These are phyloP conservation scores for Cromileptes altivelis DNA, from an alignment of 2,113 vertebrate genomes.

Conservation along the genomic window DNA sequence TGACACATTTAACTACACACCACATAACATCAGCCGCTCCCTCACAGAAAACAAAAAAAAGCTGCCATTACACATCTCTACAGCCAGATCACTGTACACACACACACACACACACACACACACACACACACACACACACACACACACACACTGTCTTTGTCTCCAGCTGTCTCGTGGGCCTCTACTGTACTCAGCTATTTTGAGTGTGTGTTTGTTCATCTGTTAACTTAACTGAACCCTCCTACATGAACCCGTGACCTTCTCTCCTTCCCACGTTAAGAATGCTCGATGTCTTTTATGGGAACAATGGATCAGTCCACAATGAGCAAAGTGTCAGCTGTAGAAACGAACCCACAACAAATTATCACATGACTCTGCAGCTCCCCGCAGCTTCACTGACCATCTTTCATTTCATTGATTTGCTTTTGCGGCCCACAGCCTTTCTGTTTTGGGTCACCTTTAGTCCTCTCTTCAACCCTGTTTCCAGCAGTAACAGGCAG, in stretches of 20 bases:
- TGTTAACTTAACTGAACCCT: not conserved
- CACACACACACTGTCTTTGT: conserved; percentile 21
- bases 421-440: not conserved
- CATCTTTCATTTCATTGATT: not conserved
- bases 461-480: not conserved
- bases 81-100: not conserved
- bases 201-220: not conserved
- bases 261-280: not conserved
- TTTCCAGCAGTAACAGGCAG: not conserved
- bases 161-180: conserved; percentile 11
- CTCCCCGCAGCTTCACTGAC: too few relatives aligned
- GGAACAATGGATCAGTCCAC: not conserved
- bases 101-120: not conserved
- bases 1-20: not conserved
- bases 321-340: not conserved
- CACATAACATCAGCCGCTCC: not conserved
- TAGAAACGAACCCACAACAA: not conserved
- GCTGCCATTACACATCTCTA: conserved; percentile 10
- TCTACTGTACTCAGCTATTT: conserved; percentile 26
- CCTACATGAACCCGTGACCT: not conserved
- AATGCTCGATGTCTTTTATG: not conserved
- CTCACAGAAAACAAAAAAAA: not conserved
- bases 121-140: conserved; percentile 5
- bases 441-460: not conserved
- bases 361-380: not conserved